Conservation (phyloP, 2,888 invertebrate genomes). For the Shargacucullia verbasci region DNA sequence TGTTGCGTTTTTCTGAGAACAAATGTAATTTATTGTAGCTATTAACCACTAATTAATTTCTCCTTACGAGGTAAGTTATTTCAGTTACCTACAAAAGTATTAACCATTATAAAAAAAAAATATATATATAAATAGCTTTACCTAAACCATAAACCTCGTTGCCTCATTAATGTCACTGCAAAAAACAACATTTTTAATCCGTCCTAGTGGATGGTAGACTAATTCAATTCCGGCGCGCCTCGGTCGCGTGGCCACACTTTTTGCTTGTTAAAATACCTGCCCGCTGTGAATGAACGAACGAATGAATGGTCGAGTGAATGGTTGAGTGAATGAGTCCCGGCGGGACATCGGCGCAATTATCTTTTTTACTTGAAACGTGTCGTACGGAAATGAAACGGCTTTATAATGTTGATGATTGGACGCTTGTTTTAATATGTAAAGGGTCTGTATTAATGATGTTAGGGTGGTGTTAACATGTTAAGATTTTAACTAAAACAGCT, state of each 20-base stretch:
- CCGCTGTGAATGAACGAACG: conserved; percentile 67
- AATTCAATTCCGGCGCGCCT: conserved; percentile 46
- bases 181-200: conserved; percentile 19
- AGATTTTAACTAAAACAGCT: too few species aligned
- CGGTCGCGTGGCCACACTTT: conserved; percentile 70
- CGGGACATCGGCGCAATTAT: conserved; percentile 56
- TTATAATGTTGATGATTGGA: conserved; percentile 48
- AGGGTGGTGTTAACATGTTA: not conserved
- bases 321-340: conserved; percentile 58
- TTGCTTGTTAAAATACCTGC: conserved; percentile 80
- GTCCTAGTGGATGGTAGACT: conserved; percentile 53
- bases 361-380: conserved; percentile 53
- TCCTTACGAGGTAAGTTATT: too few species aligned
- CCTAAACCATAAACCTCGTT: conserved; percentile 1
- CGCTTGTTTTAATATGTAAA: conserved; percentile 8
- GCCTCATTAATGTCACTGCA: not conserved
- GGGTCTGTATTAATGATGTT: not conserved
- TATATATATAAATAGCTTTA: too few species aligned
- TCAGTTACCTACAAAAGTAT: too few species aligned
- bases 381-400: conserved; percentile 52
- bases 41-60: too few species aligned
- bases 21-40: too few species aligned
- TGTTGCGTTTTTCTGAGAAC: too few species aligned
- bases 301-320: conserved; percentile 63
- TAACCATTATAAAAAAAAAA: too few species aligned